Evolutionary conservation across 2,888 invertebrate species (phyloP), one percentile per base, ranked within the genome.

Genomic region (Notodonta ziczac): DNA sequence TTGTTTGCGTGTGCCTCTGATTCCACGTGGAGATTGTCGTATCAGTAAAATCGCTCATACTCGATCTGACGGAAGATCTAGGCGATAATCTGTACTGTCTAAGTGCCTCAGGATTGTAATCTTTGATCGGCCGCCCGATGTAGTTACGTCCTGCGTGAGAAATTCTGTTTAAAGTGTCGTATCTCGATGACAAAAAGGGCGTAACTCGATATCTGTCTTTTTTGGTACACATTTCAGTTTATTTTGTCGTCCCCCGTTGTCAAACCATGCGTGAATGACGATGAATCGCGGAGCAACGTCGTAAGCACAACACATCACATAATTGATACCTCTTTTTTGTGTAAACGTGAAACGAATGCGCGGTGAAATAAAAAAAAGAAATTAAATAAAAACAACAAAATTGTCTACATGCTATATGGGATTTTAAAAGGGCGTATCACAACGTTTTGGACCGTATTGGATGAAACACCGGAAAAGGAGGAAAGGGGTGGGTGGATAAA

Each of bases 21-120:
- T 93, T 93, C 93, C 93, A 93, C 0, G 92, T 93, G 0, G 93
- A 93, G 66, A 93, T 92, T 0, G 93, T 93, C 1, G 93, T 94
- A 74, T 94, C 94, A 59, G 94, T 94, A 72, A 94, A 94, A 80
- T 93, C 93, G 82, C 92, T 92, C 83, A 91, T 76, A 68, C 93
- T 93, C 75, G 93, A 93, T 83, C 93, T 86, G 58, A 90, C 59
- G 0, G 91, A 93, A 78, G 92, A 93, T 65, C 90, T 89, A 77
- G 92, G 92, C 69, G 93, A 93, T 69, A 90, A 69, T 80, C 82
- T 82, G 58, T 88, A 84, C 70, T 78, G 86, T 76, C 84, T 87
- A 77, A 92, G 78, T 66, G 82, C 74, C 50, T 93, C 93, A 59
- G 93, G 92, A 62, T 92, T 92, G 87, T 91, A 93, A 84, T 93